Evolutionary conservation across 2,888 invertebrate genomes (phyloP), one percentile per base, ranked within the genome.

Genomic region (Euzophera pinguis): DNA sequence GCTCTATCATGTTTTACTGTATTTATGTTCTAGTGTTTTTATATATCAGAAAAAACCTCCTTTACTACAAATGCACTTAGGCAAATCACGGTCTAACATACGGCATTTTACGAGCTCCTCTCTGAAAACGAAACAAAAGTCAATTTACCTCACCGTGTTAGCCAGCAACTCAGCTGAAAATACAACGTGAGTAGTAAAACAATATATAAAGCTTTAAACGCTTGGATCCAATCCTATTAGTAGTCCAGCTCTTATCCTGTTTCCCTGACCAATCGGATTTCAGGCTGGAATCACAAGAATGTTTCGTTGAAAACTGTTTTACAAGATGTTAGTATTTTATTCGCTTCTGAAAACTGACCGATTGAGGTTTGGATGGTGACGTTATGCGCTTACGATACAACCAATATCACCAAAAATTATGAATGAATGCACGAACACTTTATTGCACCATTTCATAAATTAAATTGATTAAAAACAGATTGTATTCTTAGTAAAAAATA

Each of bases 151-250:
- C 38, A 13, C 7, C 35, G 48, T 27, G 48, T 38, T 48, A 48
- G 38, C 32, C 41, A 12, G 39, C 38, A 50, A 32, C 39, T 41
- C 49, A 51, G 50, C 29, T 49, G 50, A 50, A 56, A 60, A 56
- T 54, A 56, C 57, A 54, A 55, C 32, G 49, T 22, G 13, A 9
- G 9, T 13, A 29, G 14, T 50, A 29, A 39, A 50, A 50, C 49
- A 50, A 50, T 39, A 10, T 50, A 39, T 45, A 45, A 45, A 39
- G 49, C 39, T 50, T 39, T 32, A 14, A 39, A 27, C 39, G 39
- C 16, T 14, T 13, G 29, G 10, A 50, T 39, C 49, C 49, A 41
- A 50, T 50, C 49, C 49, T 50, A 39, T 50, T 50, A 49, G 49
- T 5, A 16, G 39, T 29, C 39, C 39, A 41, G 29, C 49, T 50